Base-by-base conservation (phyloP, 2,797 vertebrate species). In the Lagodon rhomboides region DNA sequence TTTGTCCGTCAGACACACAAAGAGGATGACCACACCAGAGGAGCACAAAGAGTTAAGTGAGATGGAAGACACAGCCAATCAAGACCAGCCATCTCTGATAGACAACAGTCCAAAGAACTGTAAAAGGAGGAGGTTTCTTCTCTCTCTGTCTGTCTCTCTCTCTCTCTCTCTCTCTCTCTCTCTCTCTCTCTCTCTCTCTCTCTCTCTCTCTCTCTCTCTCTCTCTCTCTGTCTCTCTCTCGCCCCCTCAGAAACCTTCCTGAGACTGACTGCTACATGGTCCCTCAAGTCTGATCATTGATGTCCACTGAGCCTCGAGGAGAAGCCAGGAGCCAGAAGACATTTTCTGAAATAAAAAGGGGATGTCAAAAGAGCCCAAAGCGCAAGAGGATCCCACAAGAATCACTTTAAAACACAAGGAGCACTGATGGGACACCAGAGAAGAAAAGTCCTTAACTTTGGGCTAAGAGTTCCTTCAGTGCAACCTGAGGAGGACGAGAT, bases 11-110 rank as follows among this genome's bases (percentile, higher is more conserved):
- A 49, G 13, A 69, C 7, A 41, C 17, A 22, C 18, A 61, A 2
- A 23, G 2, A 64, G 41, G 13, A 68, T 27, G n/a, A 3, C 27
- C 43, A 68, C 46, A 75, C 3, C 56, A 38, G 67, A 75, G 79
- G 71, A 72, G 55, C 73, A 71, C 75, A 81, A 91, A 90, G 88
- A 78, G 88, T 92, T 93, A 92, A 93, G 15, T 54, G 43, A 74
- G 68, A 63, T 63, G 51, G 82, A 65, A 63, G 55, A 63, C 49
- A 58, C 77, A 84, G 79, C 84, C 88, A 89, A 87, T 87, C 77
- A 68, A 85, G 79, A 43, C 67, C 82, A 79, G 70, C 73, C 68
- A 63, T 77, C 55, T 67, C 74, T 82, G 70, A 73, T 7, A 73
- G 58, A 74, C 67, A 78, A 49, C 59, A 65, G 73, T 72, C 83